Conservation (phyloP, 2,797 vertebrate species). For the Fistularia commersonii region DNA sequence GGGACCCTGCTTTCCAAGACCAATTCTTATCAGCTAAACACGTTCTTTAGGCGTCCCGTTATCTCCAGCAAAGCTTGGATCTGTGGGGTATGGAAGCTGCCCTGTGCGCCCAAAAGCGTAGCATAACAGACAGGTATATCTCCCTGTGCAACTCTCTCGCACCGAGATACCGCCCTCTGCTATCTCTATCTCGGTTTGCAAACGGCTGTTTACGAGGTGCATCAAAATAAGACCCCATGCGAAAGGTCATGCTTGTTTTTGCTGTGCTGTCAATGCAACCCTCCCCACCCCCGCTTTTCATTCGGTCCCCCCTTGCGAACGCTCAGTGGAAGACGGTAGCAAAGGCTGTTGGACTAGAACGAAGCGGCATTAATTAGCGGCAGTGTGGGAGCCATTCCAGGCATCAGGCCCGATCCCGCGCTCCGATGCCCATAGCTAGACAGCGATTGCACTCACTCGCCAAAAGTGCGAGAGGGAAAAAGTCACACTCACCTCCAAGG, state of each 20-base stretch:
- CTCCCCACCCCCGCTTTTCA: slow-evolving; percentile 4
- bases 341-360: slow-evolving; percentile 34
- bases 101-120: slow-evolving; percentile 29
- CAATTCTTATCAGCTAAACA: slow-evolving; percentile 40
- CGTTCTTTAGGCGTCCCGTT: slow-evolving; percentile 31
- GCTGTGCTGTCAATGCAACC: slow-evolving; percentile 21
- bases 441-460: slow-evolving; percentile 14
- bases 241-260: slow-evolving; percentile 45
- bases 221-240: slow-evolving; percentile 33
- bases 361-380: slow-evolving; percentile 43
- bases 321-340: slow-evolving; percentile 21
- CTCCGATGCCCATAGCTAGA: slow-evolving; percentile 17
- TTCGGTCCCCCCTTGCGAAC: slow-evolving; percentile 3
- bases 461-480: slow-evolving; percentile 5
- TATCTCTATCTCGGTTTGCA: slow-evolving; percentile 12
- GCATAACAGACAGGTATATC: slow-evolving; percentile 40
- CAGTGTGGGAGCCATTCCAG: slow-evolving; percentile 20
- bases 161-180: slow-evolving; percentile 16
- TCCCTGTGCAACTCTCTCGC: slow-evolving; percentile 23
- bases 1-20: slow-evolving; percentile 39
- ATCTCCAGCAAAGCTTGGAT: slow-evolving; percentile 27
- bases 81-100: slow-evolving; percentile 25
- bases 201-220: slow-evolving; percentile 17
- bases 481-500: slow-evolving; percentile 1
- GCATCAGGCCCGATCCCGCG: slow-evolving; percentile 15